phyloP scores from a whole-genome alignment of 2,113 vertebrate species.

The Sturnus vulgaris region DNA sequence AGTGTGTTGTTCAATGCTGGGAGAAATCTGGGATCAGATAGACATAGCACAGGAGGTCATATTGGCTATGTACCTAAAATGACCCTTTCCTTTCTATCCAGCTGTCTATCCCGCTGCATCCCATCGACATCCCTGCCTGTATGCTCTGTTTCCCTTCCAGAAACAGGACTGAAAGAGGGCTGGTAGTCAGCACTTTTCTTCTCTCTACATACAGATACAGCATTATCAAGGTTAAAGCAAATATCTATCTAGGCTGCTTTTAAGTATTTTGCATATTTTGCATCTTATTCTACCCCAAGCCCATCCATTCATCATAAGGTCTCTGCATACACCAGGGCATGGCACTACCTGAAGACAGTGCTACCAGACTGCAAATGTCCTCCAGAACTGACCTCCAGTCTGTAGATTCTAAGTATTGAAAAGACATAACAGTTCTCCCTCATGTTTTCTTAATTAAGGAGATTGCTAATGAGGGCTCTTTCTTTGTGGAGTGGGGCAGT shows the following conservation, averaged over 20 bases:
- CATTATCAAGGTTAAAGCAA: neutral
- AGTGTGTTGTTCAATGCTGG: neutral
- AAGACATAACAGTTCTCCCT: rapidly evolving
- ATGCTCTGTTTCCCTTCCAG: neutral
- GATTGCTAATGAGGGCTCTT: neutral
- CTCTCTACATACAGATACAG: neutral
- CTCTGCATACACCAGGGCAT: neutral
- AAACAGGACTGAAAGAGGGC: neutral
- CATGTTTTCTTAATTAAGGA: neutral
- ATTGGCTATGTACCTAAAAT: neutral
- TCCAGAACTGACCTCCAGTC: neutral
- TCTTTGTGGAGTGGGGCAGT: neutral
- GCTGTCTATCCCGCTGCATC: neutral
- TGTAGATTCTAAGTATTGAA: neutral
- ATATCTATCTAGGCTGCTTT: neutral
- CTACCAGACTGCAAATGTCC: neutral
- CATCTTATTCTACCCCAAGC: neutral
- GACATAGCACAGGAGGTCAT: neutral
- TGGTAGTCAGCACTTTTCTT: neutral
- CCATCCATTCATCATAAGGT: neutral
- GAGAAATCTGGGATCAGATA: neutral
- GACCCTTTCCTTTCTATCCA: rapidly evolving
- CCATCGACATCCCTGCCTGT: neutral
- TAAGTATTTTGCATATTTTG: neutral
- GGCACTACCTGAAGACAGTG: neutral